Evolutionary conservation across 2,797 vertebrate genomes (phyloP), one percentile per base, ranked within the genome.

Genomic region (Hydrocynus forskahlii): DNA sequence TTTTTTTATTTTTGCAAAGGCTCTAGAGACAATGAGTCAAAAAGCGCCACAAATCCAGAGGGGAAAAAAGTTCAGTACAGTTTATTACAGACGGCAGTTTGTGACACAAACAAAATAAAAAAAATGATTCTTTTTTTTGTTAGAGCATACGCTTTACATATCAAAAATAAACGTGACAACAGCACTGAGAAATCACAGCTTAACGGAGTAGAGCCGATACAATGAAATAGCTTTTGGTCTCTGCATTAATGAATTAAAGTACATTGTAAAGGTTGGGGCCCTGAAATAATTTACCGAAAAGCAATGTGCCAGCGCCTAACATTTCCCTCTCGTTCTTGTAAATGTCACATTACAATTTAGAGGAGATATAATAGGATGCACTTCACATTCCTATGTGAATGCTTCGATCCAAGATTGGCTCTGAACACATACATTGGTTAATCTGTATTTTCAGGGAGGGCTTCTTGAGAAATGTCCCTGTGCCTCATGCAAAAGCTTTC

Each of bases 401-500:
- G 2, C 45, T 70, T 50, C 7, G 69, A 71, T 71, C 50, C 23
- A 5, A 19, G 23, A 52, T 35, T 29, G 48, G 25, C 38, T 68
- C 23, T 71, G 19, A 52, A 71, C 23, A 16, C 13, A 71, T 17
- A n/a, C 48, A 19, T 19, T 19, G 25, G 48, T 54, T 23, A 54
- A 52, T 52, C 69, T 52, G 21, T 52, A 23, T 25, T 50, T 50
- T 50, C 67, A 70, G n/a, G 14, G 12, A 70, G 45, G 67, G 21
- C 67, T 52, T 71, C 23, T 16, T 54, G 69, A 29, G 69, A 54
- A 54, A 54, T 45, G 35, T 10, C 21, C 5, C 13, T n/a, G 23
- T 16, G n/a, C 45, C 40, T 76, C 67, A 72, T 13, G 50, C 60
- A 57, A 29, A 72, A 72, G 12, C 59, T 57, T 72, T 82, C 68